Evolutionary conservation across 2,113 vertebrate genomes (phyloP).

Genomic region (Tenebrosternarchus preto): DNA sequence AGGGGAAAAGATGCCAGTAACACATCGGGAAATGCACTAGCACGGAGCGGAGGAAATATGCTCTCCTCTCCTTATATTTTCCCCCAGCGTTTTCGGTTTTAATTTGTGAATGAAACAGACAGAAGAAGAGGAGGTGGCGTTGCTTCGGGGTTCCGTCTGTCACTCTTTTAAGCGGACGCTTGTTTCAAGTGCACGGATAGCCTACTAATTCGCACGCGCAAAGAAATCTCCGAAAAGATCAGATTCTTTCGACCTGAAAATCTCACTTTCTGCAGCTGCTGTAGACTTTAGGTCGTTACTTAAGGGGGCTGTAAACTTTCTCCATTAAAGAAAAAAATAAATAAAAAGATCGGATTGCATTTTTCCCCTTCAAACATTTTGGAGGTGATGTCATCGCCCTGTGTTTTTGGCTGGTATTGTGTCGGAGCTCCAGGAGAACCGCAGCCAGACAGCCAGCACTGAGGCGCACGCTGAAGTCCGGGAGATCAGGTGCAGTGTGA

Average conservation of each 20-base stretch:
- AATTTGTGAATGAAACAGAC: slow-evolving; percentile 65
- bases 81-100: slow-evolving; percentile 53
- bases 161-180: slow-evolving; percentile 66
- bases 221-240: slow-evolving; percentile 55
- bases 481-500: slow-evolving; percentile 80
- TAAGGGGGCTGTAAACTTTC: slow-evolving; percentile 72
- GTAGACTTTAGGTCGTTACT: slow-evolving; percentile 47
- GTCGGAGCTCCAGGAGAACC: slow-evolving; percentile 63
- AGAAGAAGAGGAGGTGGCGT: slow-evolving; percentile 56
- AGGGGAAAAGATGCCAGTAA: slow-evolving; percentile 54
- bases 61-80: slow-evolving; percentile 51
- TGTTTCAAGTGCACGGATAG: slow-evolving; percentile 55
- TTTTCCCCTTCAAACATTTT: slow-evolving; percentile 73
- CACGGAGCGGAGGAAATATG: slow-evolving; percentile 40
- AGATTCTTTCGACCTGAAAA: slow-evolving; percentile 33
- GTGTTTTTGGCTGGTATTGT: slow-evolving; percentile 66
- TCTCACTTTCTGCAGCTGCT: slow-evolving; percentile 48
- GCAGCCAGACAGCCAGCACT: slow-evolving; percentile 63
- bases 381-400: slow-evolving; percentile 78
- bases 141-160: slow-evolving; percentile 65
- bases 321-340: slow-evolving; percentile 59
- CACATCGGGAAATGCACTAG: slow-evolving; percentile 34
- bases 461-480: slow-evolving; percentile 64
- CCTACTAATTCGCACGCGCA: slow-evolving; percentile 56
- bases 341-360: slow-evolving; percentile 77